Conservation (phyloP, 1,140 invertebrate species). For the Tetraneura akinire region DNA sequence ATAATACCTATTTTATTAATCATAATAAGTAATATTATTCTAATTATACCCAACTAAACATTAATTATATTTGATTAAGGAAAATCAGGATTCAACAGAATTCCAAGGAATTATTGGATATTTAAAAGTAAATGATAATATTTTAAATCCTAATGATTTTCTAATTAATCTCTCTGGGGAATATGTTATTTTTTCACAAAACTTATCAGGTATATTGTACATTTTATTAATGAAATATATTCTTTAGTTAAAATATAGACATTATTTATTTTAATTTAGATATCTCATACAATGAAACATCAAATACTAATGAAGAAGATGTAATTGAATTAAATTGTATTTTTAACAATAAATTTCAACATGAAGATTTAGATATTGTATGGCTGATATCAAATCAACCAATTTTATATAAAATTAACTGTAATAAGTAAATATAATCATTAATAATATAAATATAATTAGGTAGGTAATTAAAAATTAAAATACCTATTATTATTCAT, state of each 20-base stretch:
- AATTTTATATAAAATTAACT: not conserved
- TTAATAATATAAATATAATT: not conserved
- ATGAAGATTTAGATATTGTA: slow-evolving; percentile 15
- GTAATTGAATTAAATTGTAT: slow-evolving; percentile 38
- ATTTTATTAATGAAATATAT: no score
- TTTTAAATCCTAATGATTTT: slow-evolving; percentile 44
- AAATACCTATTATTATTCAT: no score
- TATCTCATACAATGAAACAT: not conserved
- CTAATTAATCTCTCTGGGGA: not conserved
- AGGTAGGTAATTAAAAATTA: no score
- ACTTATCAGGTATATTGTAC: slow-evolving; percentile 1
- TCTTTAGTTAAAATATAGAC: not conserved
- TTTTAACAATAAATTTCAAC: not conserved
- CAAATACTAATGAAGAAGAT: slow-evolving; percentile 4
- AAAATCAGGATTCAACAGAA: not conserved
- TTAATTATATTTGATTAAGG: not conserved
- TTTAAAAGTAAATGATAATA: slow-evolving; percentile 23
- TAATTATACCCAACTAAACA: no score
- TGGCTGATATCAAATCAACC: slow-evolving; percentile 2
- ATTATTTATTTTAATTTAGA: not conserved
- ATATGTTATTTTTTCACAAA: not conserved
- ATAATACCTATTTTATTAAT: no score
- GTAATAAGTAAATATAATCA: slow-evolving; percentile 19
- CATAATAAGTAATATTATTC: no score
- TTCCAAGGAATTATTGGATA: slow-evolving; percentile 35